Percentiles rank a stretch among this genome's conserved stretches.
These are phyloP conservation scores for Microplitis manilae DNA, from an alignment of 2,888 invertebrate species.

Conservation along the genomic window DNA sequence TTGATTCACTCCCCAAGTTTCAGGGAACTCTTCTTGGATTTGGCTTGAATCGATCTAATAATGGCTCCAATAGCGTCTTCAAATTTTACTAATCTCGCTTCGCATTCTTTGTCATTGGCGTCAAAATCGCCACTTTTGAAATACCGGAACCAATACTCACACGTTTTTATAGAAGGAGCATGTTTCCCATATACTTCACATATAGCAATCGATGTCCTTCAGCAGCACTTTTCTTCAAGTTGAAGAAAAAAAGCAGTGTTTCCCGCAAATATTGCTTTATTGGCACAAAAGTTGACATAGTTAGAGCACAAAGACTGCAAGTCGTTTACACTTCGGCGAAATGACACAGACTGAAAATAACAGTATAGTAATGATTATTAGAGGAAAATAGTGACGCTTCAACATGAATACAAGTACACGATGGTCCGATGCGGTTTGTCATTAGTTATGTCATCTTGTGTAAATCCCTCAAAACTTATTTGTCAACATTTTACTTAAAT, in stretches of 20 bases:
- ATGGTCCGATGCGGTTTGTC: no score
- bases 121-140: background rate
- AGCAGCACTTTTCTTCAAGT: background rate
- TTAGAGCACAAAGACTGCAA: background rate
- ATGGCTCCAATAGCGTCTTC: conserved; percentile 33
- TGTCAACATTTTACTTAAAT: no score
- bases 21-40: conserved; percentile 48
- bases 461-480: no score
- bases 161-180: background rate
- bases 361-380: no score
- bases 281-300: background rate
- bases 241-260: background rate
- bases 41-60: conserved; percentile 40
- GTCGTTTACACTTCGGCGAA: no score
- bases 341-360: no score
- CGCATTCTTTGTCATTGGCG: conserved; percentile 39
- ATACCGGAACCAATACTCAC: background rate
- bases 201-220: background rate
- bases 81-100: conserved; percentile 38
- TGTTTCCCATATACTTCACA: background rate
- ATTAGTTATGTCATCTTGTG: no score
- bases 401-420: no score
- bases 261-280: background rate
- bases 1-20: conserved; percentile 47
- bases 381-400: no score